Conservation (phyloP, 2,113 vertebrate genomes). For the Isurus oxyrinchus region DNA sequence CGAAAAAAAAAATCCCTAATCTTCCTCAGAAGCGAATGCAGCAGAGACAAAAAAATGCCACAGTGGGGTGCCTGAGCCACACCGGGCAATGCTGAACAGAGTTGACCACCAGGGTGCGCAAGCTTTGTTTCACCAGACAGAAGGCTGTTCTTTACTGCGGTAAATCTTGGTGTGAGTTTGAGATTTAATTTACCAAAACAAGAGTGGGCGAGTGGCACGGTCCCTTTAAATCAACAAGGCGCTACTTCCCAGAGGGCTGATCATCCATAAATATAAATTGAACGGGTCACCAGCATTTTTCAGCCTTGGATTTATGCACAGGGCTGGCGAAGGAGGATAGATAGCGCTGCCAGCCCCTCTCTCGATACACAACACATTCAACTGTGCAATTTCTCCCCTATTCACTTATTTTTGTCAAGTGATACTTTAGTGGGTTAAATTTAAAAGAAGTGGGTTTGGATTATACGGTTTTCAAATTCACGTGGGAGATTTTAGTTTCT, state of each 20-base stretch:
- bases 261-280: neutral
- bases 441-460: neutral
- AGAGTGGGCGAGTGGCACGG: neutral
- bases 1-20: too few species aligned
- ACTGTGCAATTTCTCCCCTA: neutral
- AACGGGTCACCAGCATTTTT: neutral
- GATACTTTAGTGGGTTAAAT: neutral
- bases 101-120: too few species aligned
- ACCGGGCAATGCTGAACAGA: too few species aligned
- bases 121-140: too few species aligned
- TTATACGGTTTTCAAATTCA: neutral
- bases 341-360: neutral
- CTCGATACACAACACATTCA: neutral
- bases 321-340: neutral
- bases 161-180: neutral
- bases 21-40: too few species aligned
- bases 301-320: neutral
- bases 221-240: neutral
- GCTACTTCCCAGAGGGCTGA: too few species aligned
- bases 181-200: neutral
- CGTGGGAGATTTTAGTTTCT: neutral
- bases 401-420: slow-evolving; percentile 20
- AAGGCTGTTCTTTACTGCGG: neutral
- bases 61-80: too few species aligned
- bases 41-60: too few species aligned